A percentile compares a stretch with the other conserved stretches of the same genome.
Evolutionary conservation across 2,888 invertebrate species (phyloP).

Genomic region (Epirrhoe alternata): DNA sequence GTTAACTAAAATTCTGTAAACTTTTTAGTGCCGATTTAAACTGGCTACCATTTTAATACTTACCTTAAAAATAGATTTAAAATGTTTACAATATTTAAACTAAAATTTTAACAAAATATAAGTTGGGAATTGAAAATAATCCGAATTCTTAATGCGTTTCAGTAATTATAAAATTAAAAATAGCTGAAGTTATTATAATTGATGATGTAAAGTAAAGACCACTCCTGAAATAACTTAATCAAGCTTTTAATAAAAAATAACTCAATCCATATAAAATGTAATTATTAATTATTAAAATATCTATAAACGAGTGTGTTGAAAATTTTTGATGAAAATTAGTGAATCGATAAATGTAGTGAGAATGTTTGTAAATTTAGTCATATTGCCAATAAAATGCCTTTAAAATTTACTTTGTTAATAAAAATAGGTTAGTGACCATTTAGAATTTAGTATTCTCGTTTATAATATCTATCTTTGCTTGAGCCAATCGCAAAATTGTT

Average conservation of each 20-base stretch:
- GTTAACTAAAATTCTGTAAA: constrained; percentile 2
- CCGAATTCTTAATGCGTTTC: constrained; percentile 23
- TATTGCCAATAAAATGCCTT: constrained; percentile 73
- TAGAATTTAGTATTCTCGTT: constrained; percentile 35
- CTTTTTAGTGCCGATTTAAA: background rate
- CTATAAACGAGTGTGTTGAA: constrained; percentile 35
- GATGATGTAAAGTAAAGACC: constrained; percentile 10
- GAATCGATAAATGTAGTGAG: constrained; percentile 48
- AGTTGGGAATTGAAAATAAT: constrained; percentile 25
- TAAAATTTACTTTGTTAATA: constrained; percentile 51
- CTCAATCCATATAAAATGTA: constrained; percentile 15
- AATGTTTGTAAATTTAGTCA: constrained; percentile 54
- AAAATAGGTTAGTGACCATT: constrained; percentile 32
- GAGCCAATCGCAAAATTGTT: constrained; percentile 66
- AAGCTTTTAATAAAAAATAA: constrained; percentile 20
- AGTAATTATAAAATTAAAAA: background rate
- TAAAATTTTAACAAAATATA: constrained; percentile 7
- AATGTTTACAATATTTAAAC: constrained; percentile 1
- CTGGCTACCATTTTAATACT: background rate
- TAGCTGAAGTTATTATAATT: constrained; percentile 2
- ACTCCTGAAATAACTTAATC: constrained; percentile 2
- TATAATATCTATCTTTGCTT: constrained; percentile 42
- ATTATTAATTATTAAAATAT: constrained; percentile 6
- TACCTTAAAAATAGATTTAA: background rate
- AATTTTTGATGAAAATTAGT: constrained; percentile 39